Conservation (phyloP, 35 echinoderm and acorn worm genomes). For the Lytechinus pictus region DNA sequence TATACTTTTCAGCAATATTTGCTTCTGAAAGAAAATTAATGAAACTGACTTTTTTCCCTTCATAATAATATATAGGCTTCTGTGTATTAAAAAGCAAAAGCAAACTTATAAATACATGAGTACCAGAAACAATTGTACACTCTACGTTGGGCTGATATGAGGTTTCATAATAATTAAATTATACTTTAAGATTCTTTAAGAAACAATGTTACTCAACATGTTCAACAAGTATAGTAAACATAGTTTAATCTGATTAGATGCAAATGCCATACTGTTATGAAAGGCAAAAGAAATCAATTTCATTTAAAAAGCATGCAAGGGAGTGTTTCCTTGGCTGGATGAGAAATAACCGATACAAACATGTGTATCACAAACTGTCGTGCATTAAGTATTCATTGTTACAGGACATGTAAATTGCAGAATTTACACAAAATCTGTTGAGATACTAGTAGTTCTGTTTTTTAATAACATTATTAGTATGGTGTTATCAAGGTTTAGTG, state of each 20-base stretch:
- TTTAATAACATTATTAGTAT: too few species aligned
- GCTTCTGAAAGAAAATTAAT: too few species aligned
- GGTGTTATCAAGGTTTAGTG: too few species aligned
- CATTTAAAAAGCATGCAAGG: neutral
- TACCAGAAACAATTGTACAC: too few species aligned
- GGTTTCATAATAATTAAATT: neutral
- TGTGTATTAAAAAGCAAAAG: too few species aligned
- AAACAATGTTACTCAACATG: neutral
- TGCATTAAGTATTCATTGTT: neutral
- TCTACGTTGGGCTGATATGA: neutral
- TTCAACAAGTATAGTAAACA: neutral
- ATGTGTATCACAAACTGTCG: neutral
- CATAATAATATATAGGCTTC: too few species aligned
- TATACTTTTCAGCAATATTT: too few species aligned
- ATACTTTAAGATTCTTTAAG: neutral
- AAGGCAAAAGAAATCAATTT: conserved; percentile 40
- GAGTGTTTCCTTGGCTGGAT: neutral
- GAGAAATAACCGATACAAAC: neutral
- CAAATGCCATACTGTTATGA: neutral
- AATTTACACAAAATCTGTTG: neutral
- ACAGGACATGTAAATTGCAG: neutral
- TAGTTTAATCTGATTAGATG: neutral
- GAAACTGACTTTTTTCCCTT: too few species aligned
- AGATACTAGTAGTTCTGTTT: neutral
- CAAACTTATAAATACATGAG: too few species aligned